These are phyloP conservation scores for Chloromyia formosa DNA, from an alignment of 2,888 invertebrate genomes.

Conservation along the genomic window DNA sequence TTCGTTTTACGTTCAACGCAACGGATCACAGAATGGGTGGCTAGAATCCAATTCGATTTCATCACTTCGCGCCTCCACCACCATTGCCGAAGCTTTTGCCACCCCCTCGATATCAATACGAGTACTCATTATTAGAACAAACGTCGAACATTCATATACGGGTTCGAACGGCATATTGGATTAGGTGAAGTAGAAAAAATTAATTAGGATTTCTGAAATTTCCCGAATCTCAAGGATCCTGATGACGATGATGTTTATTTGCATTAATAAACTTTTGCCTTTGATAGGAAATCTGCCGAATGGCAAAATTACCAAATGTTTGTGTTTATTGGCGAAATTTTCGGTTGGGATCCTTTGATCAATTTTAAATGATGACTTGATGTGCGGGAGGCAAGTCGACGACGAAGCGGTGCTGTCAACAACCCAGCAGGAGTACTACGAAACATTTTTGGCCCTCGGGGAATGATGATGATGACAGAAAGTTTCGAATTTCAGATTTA, in stretches of 20 bases:
- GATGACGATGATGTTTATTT: conserved; percentile 7
- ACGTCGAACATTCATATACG: too few species aligned
- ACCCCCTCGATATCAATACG: too few species aligned
- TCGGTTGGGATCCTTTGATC: conserved; percentile 29
- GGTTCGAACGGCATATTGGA: conserved; percentile 15
- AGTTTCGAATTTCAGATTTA: not conserved
- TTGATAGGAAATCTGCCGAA: conserved; percentile 35
- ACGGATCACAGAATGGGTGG: too few species aligned
- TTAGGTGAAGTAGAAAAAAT: conserved; percentile 32
- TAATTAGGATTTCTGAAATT: conserved; percentile 26
- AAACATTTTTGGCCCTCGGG: conserved; percentile 17
- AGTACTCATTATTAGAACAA: not conserved
- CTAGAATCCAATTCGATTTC: conserved; percentile 35
- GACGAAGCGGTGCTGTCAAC: not conserved
- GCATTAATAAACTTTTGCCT: conserved; percentile 39
- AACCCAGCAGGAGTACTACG: not conserved
- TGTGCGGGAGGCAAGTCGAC: not conserved
- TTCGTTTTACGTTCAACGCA: conserved; percentile 3
- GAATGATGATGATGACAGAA: conserved; percentile 12
- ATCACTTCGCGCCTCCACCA: not conserved
- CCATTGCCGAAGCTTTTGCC: not conserved
- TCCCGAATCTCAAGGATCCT: not conserved
- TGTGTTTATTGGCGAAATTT: conserved; percentile 17
- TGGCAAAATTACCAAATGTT: conserved; percentile 27
- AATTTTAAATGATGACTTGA: conserved; percentile 28